Base-by-base conservation (phyloP, 2,797 vertebrate species). In the Glossophaga mutica region DNA sequence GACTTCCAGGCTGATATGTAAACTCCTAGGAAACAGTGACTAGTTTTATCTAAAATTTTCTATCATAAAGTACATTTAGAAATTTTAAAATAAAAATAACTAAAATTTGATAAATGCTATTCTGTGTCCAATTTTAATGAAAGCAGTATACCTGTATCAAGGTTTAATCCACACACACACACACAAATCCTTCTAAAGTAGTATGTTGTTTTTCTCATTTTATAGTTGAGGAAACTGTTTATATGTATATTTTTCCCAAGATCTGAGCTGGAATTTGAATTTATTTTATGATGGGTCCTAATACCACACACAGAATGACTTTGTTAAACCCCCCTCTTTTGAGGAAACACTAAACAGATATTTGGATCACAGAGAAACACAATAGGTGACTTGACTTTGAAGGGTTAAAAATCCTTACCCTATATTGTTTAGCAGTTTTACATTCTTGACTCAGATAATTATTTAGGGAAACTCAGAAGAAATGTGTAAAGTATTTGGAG, bases 321-420 rank as follows among this genome's bases (percentile, higher is more conserved):
- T 21, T 48, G 3, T 62, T 81, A 89, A 76, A 46, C 5, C 14
- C 7, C 8, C 67, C 15, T 83, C 26, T 68, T 88, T 55, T 74
- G 26, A 91, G 21, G 24, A 24, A 50, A 48, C 39, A 59, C 16
- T 29, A 82, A 65, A 21, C 1, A 74, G 68, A 32, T 2, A 9
- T 93, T 37, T 76, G 26, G 55, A 68, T 74, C 50, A 90, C 48
- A 62, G 12, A 86, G 84, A 94, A 5, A 9, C 15, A 11, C 5
- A 74, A n/a, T 44, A 76, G 65, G 21, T 67, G 39, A n/a, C 52
- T 87, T 94, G 79, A 96, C 74, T 89, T 87, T 74, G 86, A 95
- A 18, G 24, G 37, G 12, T 82, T 68, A 79, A 32, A 39, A 34
- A 14, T 86, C 76, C 19, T 44, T 83, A 22, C 65, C 44, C 21